Conservation (phyloP, 2,888 invertebrate species). For the Dendrolimus houi region DNA sequence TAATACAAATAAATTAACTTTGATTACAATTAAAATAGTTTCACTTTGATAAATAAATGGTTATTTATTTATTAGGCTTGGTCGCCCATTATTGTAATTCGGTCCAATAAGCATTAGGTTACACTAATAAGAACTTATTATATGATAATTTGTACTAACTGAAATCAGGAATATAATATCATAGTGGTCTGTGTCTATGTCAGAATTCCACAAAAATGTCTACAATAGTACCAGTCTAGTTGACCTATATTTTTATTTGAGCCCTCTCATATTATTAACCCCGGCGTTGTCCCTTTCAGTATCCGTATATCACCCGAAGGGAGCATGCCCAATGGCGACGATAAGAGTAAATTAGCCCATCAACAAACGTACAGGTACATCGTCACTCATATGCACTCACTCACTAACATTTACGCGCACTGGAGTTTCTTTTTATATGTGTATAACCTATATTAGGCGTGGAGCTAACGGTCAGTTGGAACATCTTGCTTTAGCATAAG, state of each 20-base stretch:
- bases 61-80: too few relatives aligned
- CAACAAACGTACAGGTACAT: slow-evolving; percentile 86
- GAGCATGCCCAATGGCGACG: slow-evolving; percentile 79
- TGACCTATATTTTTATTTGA: slow-evolving; percentile 20
- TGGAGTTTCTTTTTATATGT: neutral
- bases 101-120: too few relatives aligned
- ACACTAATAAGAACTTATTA: too few relatives aligned
- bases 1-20: too few relatives aligned
- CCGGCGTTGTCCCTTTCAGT: slow-evolving; percentile 77
- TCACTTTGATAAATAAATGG: too few relatives aligned
- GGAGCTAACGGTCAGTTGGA: too few relatives aligned
- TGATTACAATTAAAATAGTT: too few relatives aligned
- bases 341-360: slow-evolving; percentile 81
- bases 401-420: slow-evolving; percentile 27
- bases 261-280: slow-evolving; percentile 55
- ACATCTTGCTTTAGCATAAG: too few relatives aligned
- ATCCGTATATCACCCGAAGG: slow-evolving; percentile 77
- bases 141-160: too few relatives aligned
- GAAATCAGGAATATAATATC: too few relatives aligned
- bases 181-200: neutral
- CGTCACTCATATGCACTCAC: slow-evolving; percentile 15
- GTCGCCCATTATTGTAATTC: too few relatives aligned
- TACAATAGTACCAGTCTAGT: neutral
- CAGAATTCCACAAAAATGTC: neutral
- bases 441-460: neutral